phyloP scores from a whole-genome alignment of 2,113 vertebrate species.

The Clarias magur region DNA sequence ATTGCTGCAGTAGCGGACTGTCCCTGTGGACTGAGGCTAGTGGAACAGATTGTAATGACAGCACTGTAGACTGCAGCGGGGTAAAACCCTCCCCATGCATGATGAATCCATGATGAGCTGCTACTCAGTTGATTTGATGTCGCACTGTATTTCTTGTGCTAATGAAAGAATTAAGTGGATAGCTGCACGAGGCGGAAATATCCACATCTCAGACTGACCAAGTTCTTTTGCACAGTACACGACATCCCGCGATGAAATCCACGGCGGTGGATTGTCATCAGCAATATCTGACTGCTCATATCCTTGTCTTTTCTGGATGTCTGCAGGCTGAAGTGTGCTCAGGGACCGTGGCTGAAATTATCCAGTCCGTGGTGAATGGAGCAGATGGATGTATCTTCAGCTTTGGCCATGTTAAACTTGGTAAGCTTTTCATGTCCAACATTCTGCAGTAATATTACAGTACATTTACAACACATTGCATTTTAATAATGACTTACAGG shows the following conservation, averaged over 20 bases:
- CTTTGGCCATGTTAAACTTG: constrained; percentile 87
- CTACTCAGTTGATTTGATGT: constrained; percentile 24
- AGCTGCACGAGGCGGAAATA: constrained; percentile 2
- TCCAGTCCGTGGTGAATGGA: constrained; percentile 96
- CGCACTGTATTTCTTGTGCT: neutral
- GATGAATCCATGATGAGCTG: constrained; percentile 50
- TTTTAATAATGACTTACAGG: constrained; percentile 30
- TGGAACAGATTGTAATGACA: constrained; percentile 67
- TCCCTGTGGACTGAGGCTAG: constrained; percentile 64
- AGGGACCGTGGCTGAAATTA: constrained; percentile 94
- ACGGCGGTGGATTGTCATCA: neutral
- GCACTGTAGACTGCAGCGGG: constrained; percentile 41
- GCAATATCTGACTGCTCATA: neutral
- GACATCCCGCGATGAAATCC: neutral
- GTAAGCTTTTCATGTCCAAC: constrained; percentile 60
- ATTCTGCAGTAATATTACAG: constrained; percentile 10
- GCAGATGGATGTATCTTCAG: constrained; percentile 98
- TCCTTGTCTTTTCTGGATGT: constrained; percentile 34
- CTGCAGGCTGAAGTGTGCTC: constrained; percentile 95
- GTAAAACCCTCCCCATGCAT: constrained; percentile 33
- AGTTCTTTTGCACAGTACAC: neutral
- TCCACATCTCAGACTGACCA: neutral
- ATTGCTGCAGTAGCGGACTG: constrained; percentile 55
- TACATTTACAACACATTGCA: constrained; percentile 19
- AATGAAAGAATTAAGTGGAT: constrained; percentile 36